phyloP scores from a whole-genome alignment of 2,888 invertebrate species.

The Willowsia nigromaculata region DNA sequence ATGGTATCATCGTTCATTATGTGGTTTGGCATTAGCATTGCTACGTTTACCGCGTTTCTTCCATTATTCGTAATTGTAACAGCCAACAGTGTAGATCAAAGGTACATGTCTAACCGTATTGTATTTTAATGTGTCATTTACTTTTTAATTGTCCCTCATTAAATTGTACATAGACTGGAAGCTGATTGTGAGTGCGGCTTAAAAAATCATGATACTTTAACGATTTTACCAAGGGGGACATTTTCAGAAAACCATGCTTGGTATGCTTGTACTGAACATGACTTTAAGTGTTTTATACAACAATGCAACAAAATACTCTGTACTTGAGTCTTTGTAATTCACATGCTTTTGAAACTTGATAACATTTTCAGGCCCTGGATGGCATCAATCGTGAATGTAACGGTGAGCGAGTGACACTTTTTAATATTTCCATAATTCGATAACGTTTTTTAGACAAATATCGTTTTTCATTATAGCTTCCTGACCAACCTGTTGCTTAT shows the following conservation, averaged over 20 bases:
- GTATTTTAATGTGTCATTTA: background rate
- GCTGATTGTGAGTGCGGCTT: constrained; percentile 64
- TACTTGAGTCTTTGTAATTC: background rate
- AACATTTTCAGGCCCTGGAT: constrained; percentile 73
- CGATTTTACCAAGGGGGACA: constrained; percentile 26
- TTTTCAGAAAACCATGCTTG: constrained; percentile 69
- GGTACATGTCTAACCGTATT: background rate
- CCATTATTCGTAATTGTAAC: background rate
- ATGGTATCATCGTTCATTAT: background rate
- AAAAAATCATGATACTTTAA: constrained; percentile 18
- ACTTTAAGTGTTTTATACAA: background rate
- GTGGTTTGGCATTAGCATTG: background rate
- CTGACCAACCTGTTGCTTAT: constrained; percentile 61
- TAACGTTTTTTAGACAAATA: background rate
- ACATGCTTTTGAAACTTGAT: no score
- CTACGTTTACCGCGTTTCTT: background rate
- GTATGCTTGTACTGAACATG: background rate
- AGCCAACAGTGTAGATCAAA: background rate
- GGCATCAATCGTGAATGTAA: constrained; percentile 71
- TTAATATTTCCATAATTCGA: background rate
- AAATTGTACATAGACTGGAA: constrained; percentile 39
- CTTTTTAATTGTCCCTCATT: background rate
- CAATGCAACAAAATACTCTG: background rate
- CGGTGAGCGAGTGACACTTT: constrained; percentile 44
- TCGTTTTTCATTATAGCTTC: constrained; percentile 24